Conservation (phyloP, 2,888 invertebrate genomes). For the Drosophila anomelani region DNA sequence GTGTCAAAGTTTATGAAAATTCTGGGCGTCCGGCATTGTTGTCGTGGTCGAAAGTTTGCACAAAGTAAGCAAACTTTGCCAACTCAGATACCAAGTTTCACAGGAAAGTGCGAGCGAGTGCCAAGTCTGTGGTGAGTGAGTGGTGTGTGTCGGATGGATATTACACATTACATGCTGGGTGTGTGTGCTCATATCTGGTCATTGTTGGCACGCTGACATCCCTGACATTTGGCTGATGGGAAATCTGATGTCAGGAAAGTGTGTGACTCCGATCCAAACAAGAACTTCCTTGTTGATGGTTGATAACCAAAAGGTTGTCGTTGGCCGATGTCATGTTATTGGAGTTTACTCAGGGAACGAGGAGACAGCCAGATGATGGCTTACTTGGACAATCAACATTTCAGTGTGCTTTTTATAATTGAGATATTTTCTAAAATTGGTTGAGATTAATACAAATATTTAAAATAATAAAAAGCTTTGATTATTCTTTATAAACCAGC, state of each 20-base stretch:
- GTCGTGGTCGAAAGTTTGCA: slow-evolving; percentile 61
- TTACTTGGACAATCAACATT: slow-evolving; percentile 3
- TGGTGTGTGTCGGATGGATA: slow-evolving; percentile 52
- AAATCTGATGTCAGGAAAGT: slow-evolving; percentile 49
- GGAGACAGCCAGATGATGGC: neutral
- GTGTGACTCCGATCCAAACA: slow-evolving; percentile 45
- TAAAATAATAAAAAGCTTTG: neutral
- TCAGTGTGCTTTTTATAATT: too few relatives aligned
- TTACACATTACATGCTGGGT: slow-evolving; percentile 26
- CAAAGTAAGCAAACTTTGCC: slow-evolving; percentile 67
- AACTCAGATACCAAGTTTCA: slow-evolving; percentile 66
- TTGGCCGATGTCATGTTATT: slow-evolving; percentile 29
- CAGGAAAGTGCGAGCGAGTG: slow-evolving; percentile 49
- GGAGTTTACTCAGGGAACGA: neutral
- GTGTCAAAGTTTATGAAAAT: slow-evolving; percentile 70
- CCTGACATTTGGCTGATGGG: slow-evolving; percentile 66
- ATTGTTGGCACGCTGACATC: slow-evolving; percentile 71
- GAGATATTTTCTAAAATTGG: neutral
- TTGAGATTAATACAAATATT: neutral
- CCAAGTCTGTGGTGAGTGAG: slow-evolving; percentile 34
- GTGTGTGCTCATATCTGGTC: slow-evolving; percentile 56
- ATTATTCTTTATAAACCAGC: neutral
- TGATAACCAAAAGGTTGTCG: slow-evolving; percentile 60
- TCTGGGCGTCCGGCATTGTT: slow-evolving; percentile 44
- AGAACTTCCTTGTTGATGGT: slow-evolving; percentile 35